Evolutionary conservation across 1,140 invertebrate genomes (phyloP), one percentile per base, ranked within the genome.

Genomic region (Potamilus streckersoni): DNA sequence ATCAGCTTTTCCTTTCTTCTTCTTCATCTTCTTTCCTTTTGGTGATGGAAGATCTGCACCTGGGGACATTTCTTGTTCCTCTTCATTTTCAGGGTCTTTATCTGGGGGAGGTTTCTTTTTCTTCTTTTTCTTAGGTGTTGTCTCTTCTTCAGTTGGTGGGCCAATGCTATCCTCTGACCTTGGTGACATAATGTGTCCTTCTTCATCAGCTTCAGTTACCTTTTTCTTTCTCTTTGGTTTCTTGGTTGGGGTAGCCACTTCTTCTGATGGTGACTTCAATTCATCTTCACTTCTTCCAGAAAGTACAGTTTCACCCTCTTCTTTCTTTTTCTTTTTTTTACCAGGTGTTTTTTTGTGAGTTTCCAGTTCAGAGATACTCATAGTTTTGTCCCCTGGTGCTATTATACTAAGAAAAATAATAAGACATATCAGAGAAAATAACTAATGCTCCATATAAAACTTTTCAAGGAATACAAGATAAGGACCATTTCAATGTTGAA

Each of bases 1-100:
- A 60, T 60, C 74, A 19, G 77, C 59, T 73, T 71, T 59, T 59
- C 73, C 74, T 49, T 79, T 81, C 70, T 81, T 81, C 73, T 83
- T 84, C 69, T 82, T 83, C 66, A 81, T 85, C 64, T 79, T 83
- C 19, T 75, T 69, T 73, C 63, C 70, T 65, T 74, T 79, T 20
- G 82, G 78, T 38, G 78, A 75, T 14, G 63, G 65, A 60, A 73
- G 63, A 13, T 79, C 79, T 61, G 80, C 76, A 56, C 63, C 23
- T 60, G 79, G 74, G 27, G 78, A 77, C 19, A 79, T 16, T 16
- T 60, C 67, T 16, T 38, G 75, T 55, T 83, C 80, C 19, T 79
- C 80, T 19, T 83, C 79, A 27, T 72, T 69, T 27, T 67, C 67
- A n/a, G 23, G 73, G 61, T 19, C 57, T 23, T 63, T 69, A 17